phyloP scores from a whole-genome alignment of 1,140 invertebrate species.

The Bombus superbus region DNA sequence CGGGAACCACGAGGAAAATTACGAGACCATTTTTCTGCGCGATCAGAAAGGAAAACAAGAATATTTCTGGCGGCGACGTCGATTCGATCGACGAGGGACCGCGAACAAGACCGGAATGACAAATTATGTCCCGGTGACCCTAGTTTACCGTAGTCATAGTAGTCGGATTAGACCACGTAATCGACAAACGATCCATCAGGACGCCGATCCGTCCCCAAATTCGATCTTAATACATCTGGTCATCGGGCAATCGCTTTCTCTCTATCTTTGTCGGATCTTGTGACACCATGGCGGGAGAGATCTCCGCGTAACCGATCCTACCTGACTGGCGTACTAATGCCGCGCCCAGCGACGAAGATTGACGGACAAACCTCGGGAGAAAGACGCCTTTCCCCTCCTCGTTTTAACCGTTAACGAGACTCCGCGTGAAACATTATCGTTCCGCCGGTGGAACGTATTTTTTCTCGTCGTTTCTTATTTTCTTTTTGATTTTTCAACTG shows the following conservation, averaged over 20 bases:
- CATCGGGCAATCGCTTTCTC: constrained; percentile 54
- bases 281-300: constrained; percentile 7
- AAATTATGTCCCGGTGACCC: constrained; percentile 59
- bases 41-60: constrained; percentile 18
- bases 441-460: too few relatives aligned
- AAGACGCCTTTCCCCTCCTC: background rate
- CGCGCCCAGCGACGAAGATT: constrained; percentile 16
- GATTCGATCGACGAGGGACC: constrained; percentile 35
- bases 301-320: constrained; percentile 29
- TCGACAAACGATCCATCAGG: constrained; percentile 67
- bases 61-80: constrained; percentile 11
- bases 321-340: constrained; percentile 38
- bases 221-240: constrained; percentile 68
- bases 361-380: constrained; percentile 26
- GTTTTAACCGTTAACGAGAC: constrained; percentile 4
- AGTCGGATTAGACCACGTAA: constrained; percentile 62
- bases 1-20: background rate
- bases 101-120: constrained; percentile 57
- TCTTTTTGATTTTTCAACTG: too few relatives aligned
- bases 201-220: constrained; percentile 53
- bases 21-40: constrained; percentile 44
- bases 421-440: constrained; percentile 4
- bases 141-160: constrained; percentile 62
- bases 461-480: background rate
- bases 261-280: constrained; percentile 43